Evolutionary conservation across 2,113 vertebrate genomes (phyloP).

Genomic region (Odocoileus hemionus): DNA sequence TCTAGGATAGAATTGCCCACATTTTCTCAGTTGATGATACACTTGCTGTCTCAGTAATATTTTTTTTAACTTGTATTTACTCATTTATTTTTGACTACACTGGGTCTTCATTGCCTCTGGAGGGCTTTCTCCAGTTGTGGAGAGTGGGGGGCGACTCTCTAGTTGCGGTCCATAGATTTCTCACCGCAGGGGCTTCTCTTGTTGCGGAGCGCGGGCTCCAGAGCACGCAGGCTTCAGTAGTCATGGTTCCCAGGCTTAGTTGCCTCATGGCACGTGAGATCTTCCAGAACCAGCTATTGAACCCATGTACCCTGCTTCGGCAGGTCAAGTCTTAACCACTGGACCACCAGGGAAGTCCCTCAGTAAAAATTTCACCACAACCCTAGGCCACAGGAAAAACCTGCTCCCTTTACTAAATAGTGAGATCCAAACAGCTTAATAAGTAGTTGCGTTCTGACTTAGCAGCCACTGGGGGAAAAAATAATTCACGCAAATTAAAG

Average conservation of each 20-base stretch:
- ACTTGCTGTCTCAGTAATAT: neutral
- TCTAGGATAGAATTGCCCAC: neutral
- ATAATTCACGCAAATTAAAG: neutral
- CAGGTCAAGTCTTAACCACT: neutral
- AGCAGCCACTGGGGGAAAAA: neutral
- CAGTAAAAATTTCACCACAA: neutral
- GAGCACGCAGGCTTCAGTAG: neutral
- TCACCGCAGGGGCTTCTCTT: fast-evolving
- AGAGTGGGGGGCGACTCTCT: neutral
- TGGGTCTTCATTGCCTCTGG: neutral
- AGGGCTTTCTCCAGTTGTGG: neutral
- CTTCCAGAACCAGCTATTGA: neutral
- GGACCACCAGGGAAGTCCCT: neutral
- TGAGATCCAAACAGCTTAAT: neutral
- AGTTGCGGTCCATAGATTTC: neutral
- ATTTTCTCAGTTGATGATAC: neutral
- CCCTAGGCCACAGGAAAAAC: neutral
- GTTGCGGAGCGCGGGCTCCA: fast-evolving
- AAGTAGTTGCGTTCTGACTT: neutral
- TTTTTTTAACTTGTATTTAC: neutral
- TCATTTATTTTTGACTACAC: neutral
- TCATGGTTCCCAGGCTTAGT: neutral
- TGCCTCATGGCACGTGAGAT: neutral
- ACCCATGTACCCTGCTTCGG: neutral
- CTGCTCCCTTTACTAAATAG: neutral